These are phyloP conservation scores for Volucella bombylans DNA, from an alignment of 2,888 invertebrate genomes.

Conservation along the genomic window DNA sequence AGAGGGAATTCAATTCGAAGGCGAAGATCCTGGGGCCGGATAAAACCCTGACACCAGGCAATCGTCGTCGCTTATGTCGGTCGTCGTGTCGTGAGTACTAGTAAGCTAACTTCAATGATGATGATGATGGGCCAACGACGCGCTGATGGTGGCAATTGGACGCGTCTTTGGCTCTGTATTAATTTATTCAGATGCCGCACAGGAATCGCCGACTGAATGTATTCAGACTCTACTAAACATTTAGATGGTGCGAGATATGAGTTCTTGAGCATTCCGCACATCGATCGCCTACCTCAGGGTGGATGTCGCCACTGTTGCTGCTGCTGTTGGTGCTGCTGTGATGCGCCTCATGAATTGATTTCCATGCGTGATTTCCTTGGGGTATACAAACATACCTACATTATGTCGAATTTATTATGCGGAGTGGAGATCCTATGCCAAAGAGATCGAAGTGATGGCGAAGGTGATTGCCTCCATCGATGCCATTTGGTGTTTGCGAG, in stretches of 20 bases:
- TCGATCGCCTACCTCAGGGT: slow-evolving; percentile 44
- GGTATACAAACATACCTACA: slow-evolving; percentile 24
- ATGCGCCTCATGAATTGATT: slow-evolving; percentile 66
- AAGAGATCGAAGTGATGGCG: neutral
- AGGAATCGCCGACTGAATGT: slow-evolving; percentile 57
- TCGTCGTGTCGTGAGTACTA: slow-evolving; percentile 19
- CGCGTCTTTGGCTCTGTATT: slow-evolving; percentile 59
- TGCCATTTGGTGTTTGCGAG: slow-evolving; percentile 28
- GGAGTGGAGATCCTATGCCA: slow-evolving; percentile 34
- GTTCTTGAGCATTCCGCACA: slow-evolving; percentile 63
- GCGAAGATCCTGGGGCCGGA: slow-evolving; percentile 59
- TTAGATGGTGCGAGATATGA: slow-evolving; percentile 73
- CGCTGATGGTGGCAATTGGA: slow-evolving; percentile 70
- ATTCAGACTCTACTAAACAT: slow-evolving; percentile 72
- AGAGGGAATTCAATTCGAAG: slow-evolving; percentile 62
- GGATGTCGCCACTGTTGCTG: slow-evolving; percentile 66
- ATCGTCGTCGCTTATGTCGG: neutral
- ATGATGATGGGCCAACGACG: slow-evolving; percentile 35
- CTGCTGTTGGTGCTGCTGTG: slow-evolving; percentile 34
- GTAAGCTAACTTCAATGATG: slow-evolving; percentile 15
- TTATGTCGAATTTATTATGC: slow-evolving; percentile 67
- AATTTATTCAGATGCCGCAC: slow-evolving; percentile 69
- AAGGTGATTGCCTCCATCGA: slow-evolving; percentile 22
- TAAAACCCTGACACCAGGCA: slow-evolving; percentile 39
- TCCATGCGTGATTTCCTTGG: slow-evolving; percentile 66